Conservation (phyloP, 1,140 invertebrate species). For the Drosophila parabipectinata region DNA sequence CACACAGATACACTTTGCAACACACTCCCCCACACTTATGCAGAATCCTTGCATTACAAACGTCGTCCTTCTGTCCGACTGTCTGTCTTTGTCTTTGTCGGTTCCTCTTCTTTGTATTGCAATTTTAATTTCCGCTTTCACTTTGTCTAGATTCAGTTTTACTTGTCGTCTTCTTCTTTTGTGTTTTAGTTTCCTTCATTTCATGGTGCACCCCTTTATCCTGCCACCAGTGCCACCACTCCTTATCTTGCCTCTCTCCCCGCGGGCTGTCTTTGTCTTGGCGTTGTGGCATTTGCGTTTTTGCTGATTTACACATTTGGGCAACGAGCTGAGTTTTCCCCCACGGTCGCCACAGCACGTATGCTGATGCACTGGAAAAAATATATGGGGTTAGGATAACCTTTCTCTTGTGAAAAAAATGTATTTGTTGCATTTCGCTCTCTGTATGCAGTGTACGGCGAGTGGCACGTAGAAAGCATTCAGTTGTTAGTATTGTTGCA, state of each 20-base stretch:
- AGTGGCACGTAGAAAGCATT: conserved; percentile 37
- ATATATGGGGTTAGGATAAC: too few relatives aligned
- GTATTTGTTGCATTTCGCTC: background rate
- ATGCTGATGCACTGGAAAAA: conserved; percentile 8
- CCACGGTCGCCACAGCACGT: conserved; percentile 34
- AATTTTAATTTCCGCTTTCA: conserved; percentile 82
- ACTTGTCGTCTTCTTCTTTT: conserved; percentile 47
- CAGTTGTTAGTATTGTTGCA: conserved; percentile 39
- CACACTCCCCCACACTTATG: conserved; percentile 5
- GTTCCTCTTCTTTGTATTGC: conserved; percentile 66
- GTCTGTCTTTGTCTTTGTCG: conserved; percentile 38
- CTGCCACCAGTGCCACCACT: background rate
- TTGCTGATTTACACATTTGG: conserved; percentile 74
- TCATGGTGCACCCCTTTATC: background rate
- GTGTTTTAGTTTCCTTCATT: conserved; percentile 20
- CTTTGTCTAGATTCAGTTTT: conserved; percentile 79
- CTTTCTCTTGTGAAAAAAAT: too few relatives aligned
- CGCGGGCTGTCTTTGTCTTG: conserved; percentile 38
- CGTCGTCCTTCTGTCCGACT: conserved; percentile 20
- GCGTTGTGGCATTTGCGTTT: conserved; percentile 57
- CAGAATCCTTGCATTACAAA: conserved; percentile 62
- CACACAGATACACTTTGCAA: background rate
- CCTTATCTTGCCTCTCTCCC: conserved; percentile 11
- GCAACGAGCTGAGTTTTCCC: conserved; percentile 20
- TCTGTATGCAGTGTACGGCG: conserved; percentile 9